phyloP scores from a whole-genome alignment of 2,113 vertebrate species.

The Odocoileus virginianus region DNA sequence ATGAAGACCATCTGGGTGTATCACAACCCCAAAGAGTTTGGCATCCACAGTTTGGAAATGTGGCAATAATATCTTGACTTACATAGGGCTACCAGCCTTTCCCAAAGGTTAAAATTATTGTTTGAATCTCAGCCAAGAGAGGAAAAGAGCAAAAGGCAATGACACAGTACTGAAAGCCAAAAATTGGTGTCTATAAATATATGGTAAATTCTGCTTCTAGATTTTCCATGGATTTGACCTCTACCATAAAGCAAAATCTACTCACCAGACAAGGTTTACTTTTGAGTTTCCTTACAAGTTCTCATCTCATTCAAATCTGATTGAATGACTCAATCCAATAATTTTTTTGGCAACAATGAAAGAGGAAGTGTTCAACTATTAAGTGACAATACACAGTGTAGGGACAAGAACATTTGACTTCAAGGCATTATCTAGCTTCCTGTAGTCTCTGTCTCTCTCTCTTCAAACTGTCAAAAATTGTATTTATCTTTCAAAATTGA shows the following conservation, averaged over 20 bases:
- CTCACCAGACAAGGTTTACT: background rate
- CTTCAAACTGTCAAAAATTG: background rate
- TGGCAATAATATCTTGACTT: constrained; percentile 54
- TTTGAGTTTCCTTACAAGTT: constrained; percentile 39
- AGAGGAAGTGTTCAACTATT: background rate
- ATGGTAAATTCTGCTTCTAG: background rate
- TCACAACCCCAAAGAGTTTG: constrained; percentile 62
- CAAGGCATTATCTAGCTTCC: background rate
- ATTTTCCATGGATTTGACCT: constrained; percentile 41
- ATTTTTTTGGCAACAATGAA: constrained; percentile 49
- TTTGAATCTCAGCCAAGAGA: constrained; percentile 19
- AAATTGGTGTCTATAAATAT: constrained; percentile 21
- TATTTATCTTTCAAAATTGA: background rate
- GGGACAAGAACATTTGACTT: background rate
- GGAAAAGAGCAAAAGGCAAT: constrained; percentile 38
- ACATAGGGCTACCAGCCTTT: constrained; percentile 50
- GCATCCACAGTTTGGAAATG: constrained; percentile 49
- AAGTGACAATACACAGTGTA: background rate
- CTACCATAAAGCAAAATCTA: constrained; percentile 12
- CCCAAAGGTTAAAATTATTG: background rate
- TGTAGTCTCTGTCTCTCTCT: background rate
- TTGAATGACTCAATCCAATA: constrained; percentile 13
- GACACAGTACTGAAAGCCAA: background rate
- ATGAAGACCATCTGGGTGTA: constrained; percentile 65
- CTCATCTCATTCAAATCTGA: background rate